Evolutionary conservation across 2,888 invertebrate genomes (phyloP).

Genomic region (Mesorhabditis belari): DNA sequence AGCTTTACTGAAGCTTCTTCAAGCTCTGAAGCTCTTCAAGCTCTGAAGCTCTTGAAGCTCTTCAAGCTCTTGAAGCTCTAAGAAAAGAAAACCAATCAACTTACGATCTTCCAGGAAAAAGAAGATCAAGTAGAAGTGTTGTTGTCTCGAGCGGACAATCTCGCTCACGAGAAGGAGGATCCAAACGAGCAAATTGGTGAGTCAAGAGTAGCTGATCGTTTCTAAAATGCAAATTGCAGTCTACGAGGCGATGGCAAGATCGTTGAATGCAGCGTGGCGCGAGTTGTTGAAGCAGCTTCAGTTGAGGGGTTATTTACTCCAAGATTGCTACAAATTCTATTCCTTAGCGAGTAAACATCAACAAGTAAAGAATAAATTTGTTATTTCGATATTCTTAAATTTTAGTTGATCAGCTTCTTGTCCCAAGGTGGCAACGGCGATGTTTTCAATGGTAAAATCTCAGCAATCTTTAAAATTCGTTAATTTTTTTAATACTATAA

Average conservation of each 20-base stretch:
- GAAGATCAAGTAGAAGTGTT: conserved; percentile 82
- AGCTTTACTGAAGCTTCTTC: too few relatives aligned
- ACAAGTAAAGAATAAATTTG: conserved; percentile 52
- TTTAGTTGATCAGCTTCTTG: too few relatives aligned
- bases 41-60: too few relatives aligned
- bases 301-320: conserved; percentile 69
- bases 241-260: conserved; percentile 37
- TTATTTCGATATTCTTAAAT: not conserved
- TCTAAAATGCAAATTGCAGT: conserved; percentile 1
- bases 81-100: not conserved
- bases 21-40: too few relatives aligned
- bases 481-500: too few relatives aligned
- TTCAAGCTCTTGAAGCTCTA: too few relatives aligned
- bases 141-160: conserved; percentile 75
- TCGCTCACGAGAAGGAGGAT: conserved; percentile 65
- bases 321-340: conserved; percentile 73
- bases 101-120: conserved; percentile 68
- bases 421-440: too few relatives aligned
- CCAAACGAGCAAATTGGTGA: conserved; percentile 56
- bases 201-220: too few relatives aligned
- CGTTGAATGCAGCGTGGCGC: conserved; percentile 65
- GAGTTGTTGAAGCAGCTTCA: conserved; percentile 75
- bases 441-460: not conserved
- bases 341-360: conserved; percentile 55
- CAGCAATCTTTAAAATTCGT: too few relatives aligned